These are phyloP conservation scores for Sandelia bainsii DNA, from an alignment of 2,797 vertebrate species.

Conservation along the genomic window DNA sequence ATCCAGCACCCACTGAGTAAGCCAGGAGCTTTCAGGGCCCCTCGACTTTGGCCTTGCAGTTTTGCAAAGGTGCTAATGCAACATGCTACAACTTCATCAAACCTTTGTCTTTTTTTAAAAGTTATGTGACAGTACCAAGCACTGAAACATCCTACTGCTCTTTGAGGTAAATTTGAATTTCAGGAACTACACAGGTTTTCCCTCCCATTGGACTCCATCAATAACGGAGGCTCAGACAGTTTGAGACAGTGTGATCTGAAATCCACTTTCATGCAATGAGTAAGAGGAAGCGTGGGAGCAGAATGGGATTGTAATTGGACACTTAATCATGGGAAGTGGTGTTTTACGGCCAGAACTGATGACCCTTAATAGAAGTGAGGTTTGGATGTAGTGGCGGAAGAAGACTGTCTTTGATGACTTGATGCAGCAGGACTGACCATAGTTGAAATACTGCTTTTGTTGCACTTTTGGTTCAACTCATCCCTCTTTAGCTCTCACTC, in stretches of 20 bases:
- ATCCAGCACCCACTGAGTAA: background rate
- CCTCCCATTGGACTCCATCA: slow-evolving; percentile 3
- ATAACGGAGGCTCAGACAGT: slow-evolving; percentile 2
- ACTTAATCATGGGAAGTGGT: slow-evolving; percentile 75
- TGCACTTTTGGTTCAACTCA: background rate
- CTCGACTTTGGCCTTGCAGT: background rate
- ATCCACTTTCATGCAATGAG: slow-evolving; percentile 45
- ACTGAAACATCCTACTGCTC: background rate
- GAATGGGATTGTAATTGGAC: slow-evolving; percentile 67
- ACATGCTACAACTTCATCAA: background rate
- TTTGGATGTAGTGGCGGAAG: slow-evolving; percentile 5
- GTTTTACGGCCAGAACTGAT: slow-evolving; percentile 63
- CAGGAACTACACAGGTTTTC: background rate
- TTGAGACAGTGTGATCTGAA: slow-evolving; percentile 48
- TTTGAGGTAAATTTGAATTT: slow-evolving; percentile 5
- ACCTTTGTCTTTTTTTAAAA: background rate
- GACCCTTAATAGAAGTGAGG: slow-evolving; percentile 52
- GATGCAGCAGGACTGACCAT: background rate
- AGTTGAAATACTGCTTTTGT: background rate
- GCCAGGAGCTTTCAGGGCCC: background rate
- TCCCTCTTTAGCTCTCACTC: background rate
- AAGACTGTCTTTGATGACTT: slow-evolving; percentile 17
- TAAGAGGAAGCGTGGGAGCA: slow-evolving; percentile 40
- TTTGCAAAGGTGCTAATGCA: background rate
- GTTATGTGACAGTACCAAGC: background rate